phyloP scores from a whole-genome alignment of 2,797 vertebrate genomes.

The Coranthus polyacanthus region DNA sequence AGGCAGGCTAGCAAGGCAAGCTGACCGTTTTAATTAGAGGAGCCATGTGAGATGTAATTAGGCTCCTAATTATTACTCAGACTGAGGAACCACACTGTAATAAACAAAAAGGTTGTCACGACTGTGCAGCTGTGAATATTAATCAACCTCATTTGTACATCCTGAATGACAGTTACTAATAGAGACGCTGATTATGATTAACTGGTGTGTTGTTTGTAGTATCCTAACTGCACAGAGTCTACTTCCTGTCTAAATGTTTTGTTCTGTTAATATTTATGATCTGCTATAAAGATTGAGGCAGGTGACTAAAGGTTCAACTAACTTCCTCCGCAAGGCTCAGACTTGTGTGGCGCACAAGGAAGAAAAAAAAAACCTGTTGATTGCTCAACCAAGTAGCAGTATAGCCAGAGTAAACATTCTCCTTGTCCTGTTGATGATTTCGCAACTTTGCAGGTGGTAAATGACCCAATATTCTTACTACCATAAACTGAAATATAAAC shows the following conservation, averaged over 20 bases:
- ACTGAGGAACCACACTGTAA: slow-evolving; percentile 48
- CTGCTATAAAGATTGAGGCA: slow-evolving; percentile 36
- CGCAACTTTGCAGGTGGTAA: slow-evolving; percentile 66
- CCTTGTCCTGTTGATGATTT: slow-evolving; percentile 48
- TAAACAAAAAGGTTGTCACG: slow-evolving; percentile 51
- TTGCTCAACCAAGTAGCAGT: slow-evolving; percentile 43
- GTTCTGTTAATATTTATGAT: slow-evolving; percentile 34
- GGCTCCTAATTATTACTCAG: slow-evolving; percentile 63
- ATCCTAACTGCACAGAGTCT: not conserved
- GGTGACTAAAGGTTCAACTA: slow-evolving; percentile 47
- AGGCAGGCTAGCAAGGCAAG: slow-evolving; percentile 56
- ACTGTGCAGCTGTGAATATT: slow-evolving; percentile 58
- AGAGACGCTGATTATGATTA: slow-evolving; percentile 19
- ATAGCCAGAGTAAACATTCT: slow-evolving; percentile 55
- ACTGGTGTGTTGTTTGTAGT: slow-evolving; percentile 17
- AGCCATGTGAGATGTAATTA: slow-evolving; percentile 71
- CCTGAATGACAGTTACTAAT: slow-evolving; percentile 22
- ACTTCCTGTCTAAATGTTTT: slow-evolving; percentile 28
- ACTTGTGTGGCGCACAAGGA: slow-evolving; percentile 1
- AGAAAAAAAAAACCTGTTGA: slow-evolving; percentile 21
- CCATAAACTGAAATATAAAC: slow-evolving; percentile 63
- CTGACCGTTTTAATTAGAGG: slow-evolving; percentile 75
- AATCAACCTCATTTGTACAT: slow-evolving; percentile 46
- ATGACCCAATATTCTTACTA: slow-evolving; percentile 40
- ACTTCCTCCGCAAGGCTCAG: slow-evolving; percentile 38